Conservation (phyloP, 2,113 vertebrate species). For the Myodes glareolus region DNA sequence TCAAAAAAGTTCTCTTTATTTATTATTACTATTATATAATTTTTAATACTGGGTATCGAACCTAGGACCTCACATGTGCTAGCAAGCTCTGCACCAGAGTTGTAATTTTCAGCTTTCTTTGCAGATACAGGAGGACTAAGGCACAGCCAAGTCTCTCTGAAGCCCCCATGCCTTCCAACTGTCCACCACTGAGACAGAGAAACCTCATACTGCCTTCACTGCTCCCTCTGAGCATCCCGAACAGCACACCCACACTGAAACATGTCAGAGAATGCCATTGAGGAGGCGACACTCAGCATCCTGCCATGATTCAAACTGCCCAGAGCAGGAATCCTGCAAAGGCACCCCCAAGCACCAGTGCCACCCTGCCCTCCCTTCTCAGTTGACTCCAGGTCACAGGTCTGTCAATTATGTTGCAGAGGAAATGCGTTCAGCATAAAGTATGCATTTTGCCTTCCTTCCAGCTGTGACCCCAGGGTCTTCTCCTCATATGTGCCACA, state of each 20-base stretch:
- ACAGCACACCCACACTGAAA: background rate
- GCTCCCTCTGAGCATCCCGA: background rate
- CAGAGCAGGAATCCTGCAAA: background rate
- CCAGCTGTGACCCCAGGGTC: background rate
- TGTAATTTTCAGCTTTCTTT: background rate
- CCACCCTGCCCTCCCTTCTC: background rate
- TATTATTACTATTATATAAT: background rate
- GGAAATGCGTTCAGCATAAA: background rate
- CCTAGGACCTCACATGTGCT: background rate
- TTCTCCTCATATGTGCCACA: fast-evolving
- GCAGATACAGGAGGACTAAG: background rate
- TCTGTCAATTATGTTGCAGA: background rate
- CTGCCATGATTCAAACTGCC: background rate
- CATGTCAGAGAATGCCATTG: background rate
- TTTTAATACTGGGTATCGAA: background rate
- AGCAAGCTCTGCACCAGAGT: background rate
- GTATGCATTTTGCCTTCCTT: background rate
- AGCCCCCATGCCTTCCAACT: background rate
- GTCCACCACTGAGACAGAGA: background rate
- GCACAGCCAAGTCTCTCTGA: background rate
- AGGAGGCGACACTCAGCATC: background rate
- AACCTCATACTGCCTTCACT: background rate
- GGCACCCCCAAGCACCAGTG: background rate
- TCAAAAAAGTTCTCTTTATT: background rate
- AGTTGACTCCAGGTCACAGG: background rate